phyloP scores from a whole-genome alignment of 2,888 invertebrate species.

The Sinodicranocentrus sp. region DNA sequence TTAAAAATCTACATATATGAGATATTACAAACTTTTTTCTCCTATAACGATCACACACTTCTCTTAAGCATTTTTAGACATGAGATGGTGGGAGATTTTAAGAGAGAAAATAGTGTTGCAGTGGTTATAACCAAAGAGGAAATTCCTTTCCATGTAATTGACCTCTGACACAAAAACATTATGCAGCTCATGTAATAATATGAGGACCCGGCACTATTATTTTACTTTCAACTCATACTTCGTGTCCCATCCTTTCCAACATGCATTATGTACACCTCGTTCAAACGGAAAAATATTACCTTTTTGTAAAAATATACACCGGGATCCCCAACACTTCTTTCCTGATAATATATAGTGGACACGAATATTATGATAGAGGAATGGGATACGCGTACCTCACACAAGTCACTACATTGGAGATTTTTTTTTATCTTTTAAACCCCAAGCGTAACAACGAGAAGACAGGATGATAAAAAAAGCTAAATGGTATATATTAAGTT shows the following conservation, averaged over 20 bases:
- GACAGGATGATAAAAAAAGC: slow-evolving; percentile 54
- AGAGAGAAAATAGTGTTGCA: background rate
- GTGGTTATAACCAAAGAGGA: slow-evolving; percentile 47
- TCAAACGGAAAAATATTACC: slow-evolving; percentile 37
- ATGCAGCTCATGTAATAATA: slow-evolving; percentile 67
- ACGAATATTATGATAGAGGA: too few relatives aligned
- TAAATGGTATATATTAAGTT: slow-evolving; percentile 56
- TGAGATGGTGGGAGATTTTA: background rate
- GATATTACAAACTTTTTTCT: slow-evolving; percentile 33
- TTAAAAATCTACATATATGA: slow-evolving; percentile 49
- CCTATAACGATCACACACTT: background rate
- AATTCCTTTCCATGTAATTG: slow-evolving; percentile 68
- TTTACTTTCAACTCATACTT: slow-evolving; percentile 69
- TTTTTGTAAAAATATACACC: too few relatives aligned
- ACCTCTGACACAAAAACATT: slow-evolving; percentile 70
- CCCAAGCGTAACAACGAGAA: slow-evolving; percentile 42
- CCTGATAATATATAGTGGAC: too few relatives aligned
- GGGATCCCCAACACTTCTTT: slow-evolving; percentile 14
- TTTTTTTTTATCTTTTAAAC: too few relatives aligned
- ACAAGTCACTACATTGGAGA: too few relatives aligned
- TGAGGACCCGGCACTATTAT: slow-evolving; percentile 66
- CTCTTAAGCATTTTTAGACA: background rate
- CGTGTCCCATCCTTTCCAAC: slow-evolving; percentile 44
- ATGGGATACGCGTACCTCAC: too few relatives aligned
- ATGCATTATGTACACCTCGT: slow-evolving; percentile 39